A percentile compares a stretch with the other conserved stretches of the same genome.
phyloP scores from a whole-genome alignment of 2,113 vertebrate genomes.

The Myrmophylax atrothorax region DNA sequence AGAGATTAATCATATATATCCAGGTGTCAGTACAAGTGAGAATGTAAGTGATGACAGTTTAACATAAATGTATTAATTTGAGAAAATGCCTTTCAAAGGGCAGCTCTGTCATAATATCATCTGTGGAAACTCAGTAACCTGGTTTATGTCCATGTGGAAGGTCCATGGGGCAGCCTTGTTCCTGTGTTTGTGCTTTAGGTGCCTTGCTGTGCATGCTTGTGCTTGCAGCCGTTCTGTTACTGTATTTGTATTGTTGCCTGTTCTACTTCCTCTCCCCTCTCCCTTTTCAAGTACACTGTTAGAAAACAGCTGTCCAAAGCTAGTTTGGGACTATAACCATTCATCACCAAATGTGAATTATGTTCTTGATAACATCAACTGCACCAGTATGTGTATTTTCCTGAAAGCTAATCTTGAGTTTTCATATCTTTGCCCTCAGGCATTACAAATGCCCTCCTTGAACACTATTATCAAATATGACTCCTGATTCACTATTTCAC shows the following conservation, averaged over 20 bases:
- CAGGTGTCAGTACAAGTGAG: background rate
- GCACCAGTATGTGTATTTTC: background rate
- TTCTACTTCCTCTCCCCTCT: background rate
- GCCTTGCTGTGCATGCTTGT: background rate
- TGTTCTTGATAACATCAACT: rapidly evolving
- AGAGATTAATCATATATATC: background rate
- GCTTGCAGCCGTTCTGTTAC: background rate
- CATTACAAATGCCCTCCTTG: background rate
- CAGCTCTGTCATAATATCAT: background rate
- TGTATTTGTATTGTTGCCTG: background rate
- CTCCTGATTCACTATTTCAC: background rate
- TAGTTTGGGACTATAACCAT: background rate
- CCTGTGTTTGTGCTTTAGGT: background rate
- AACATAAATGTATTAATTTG: background rate
- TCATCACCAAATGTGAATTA: background rate
- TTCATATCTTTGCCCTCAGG: background rate
- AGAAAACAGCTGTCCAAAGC: background rate
- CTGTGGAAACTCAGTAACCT: background rate
- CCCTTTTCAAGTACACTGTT: background rate
- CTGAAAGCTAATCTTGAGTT: background rate
- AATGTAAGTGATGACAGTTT: background rate
- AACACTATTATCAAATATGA: background rate
- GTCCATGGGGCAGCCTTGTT: background rate
- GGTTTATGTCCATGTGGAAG: background rate
- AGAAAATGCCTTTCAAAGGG: background rate